phyloP scores from a whole-genome alignment of 2,888 invertebrate genomes.

The Tenthredo notha region DNA sequence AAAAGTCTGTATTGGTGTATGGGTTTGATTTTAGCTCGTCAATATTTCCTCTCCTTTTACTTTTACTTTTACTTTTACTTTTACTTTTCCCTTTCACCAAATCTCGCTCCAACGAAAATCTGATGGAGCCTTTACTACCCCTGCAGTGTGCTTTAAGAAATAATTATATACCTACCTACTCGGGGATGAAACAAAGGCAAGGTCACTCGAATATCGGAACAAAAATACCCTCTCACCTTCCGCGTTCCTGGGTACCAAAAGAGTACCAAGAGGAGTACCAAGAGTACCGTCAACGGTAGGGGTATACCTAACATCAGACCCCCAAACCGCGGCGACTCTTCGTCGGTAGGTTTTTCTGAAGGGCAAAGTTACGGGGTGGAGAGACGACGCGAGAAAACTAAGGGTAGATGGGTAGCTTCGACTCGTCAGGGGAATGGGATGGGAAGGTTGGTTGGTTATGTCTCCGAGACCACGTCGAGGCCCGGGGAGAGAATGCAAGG shows the following conservation, averaged over 20 bases:
- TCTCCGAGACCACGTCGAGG: slow-evolving; percentile 53
- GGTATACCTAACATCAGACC: neutral
- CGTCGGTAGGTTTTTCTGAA: neutral
- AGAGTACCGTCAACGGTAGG: neutral
- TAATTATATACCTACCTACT: slow-evolving; percentile 30
- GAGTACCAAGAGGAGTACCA: slow-evolving; percentile 10
- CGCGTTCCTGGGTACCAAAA: slow-evolving; percentile 26
- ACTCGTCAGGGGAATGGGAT: neutral
- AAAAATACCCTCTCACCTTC: slow-evolving; percentile 31
- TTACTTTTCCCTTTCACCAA: neutral
- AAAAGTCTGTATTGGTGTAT: neutral
- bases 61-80: neutral
- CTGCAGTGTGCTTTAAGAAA: slow-evolving; percentile 15
- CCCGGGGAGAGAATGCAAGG: slow-evolving; percentile 61
- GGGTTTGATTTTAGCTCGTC: neutral
- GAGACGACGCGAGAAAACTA: slow-evolving; percentile 54
- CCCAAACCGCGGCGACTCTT: neutral
- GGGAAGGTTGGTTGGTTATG: slow-evolving; percentile 45
- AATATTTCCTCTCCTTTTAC: neutral
- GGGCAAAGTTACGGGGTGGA: slow-evolving; percentile 56
- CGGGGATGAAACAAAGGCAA: slow-evolving; percentile 37
- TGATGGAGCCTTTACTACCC: neutral
- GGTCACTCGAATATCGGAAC: slow-evolving; percentile 33
- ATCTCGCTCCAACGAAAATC: slow-evolving; percentile 5
- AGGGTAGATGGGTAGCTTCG: slow-evolving; percentile 53